Evolutionary conservation across 1,140 invertebrate species (phyloP).

Genomic region (Pseudomyrmex gracilis): DNA sequence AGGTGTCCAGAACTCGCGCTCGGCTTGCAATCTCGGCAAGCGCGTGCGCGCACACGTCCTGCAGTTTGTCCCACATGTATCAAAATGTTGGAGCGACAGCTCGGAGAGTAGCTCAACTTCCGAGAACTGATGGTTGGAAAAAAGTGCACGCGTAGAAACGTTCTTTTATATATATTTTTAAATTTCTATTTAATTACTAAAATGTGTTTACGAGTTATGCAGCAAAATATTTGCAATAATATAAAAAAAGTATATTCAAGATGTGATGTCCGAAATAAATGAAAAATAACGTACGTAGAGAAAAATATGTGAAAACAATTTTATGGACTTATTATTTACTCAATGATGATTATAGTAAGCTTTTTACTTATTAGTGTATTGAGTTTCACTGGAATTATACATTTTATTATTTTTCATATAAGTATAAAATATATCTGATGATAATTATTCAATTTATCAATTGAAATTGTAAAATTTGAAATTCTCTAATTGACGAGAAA

Average conservation of each 20-base stretch:
- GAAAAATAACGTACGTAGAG: not conserved
- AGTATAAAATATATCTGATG: no score
- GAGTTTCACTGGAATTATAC: not conserved
- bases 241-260: not conserved
- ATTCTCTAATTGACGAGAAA: no score
- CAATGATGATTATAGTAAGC: no score
- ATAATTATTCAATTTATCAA: not conserved
- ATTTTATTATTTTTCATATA: not conserved
- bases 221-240: not conserved
- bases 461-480: no score
- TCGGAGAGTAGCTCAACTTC: conserved; percentile 34
- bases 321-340: not conserved
- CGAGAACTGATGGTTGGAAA: not conserved
- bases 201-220: not conserved
- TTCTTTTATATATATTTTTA: not conserved
- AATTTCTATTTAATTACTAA: not conserved
- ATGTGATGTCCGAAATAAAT: not conserved
- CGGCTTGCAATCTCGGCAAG: conserved; percentile 49
- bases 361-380: not conserved
- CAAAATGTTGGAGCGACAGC: conserved; percentile 59
- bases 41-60: conserved; percentile 41
- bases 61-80: conserved; percentile 53
- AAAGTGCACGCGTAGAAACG: conserved; percentile 10
- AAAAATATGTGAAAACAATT: not conserved
- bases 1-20: conserved; percentile 40